Conservation (phyloP, 2,888 invertebrate genomes). For the Heliconius hortense region DNA sequence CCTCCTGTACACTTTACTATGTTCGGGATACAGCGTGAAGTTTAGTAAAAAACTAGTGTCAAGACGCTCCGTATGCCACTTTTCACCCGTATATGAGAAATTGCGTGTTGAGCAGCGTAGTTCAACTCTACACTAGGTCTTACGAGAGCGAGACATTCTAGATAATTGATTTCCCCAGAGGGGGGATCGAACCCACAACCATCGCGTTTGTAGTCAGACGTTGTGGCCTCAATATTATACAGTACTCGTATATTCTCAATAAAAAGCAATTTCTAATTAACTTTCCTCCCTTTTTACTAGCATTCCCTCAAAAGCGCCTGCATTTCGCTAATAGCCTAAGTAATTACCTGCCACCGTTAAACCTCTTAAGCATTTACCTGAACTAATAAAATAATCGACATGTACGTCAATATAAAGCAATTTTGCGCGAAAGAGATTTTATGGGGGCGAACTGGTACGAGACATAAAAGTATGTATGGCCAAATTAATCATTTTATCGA, state of each 20-base stretch:
- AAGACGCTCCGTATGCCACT: neutral
- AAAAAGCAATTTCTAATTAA: neutral
- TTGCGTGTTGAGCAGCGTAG: neutral
- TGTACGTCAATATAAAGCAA: conserved; percentile 15
- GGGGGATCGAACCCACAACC: neutral
- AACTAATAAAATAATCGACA: conserved; percentile 27
- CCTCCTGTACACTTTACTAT: too few species aligned
- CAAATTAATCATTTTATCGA: conserved; percentile 1
- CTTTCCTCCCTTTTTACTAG: neutral
- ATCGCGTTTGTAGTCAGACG: neutral
- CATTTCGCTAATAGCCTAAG: conserved; percentile 20
- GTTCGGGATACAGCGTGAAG: too few species aligned
- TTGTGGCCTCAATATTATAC: neutral
- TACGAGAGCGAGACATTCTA: neutral
- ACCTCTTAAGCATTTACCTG: conserved; percentile 24
- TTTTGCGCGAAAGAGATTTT: conserved; percentile 6
- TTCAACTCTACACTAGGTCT: neutral
- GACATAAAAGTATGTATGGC: neutral
- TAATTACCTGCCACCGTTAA: conserved; percentile 26
- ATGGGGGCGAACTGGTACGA: conserved; percentile 3
- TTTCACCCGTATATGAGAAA: neutral
- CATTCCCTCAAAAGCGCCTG: conserved; percentile 16
- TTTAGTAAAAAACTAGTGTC: too few species aligned
- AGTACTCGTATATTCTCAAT: neutral
- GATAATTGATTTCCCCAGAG: neutral